These are phyloP conservation scores for Lycocerus yunnanus DNA, from an alignment of 2,888 invertebrate species.

Conservation along the genomic window DNA sequence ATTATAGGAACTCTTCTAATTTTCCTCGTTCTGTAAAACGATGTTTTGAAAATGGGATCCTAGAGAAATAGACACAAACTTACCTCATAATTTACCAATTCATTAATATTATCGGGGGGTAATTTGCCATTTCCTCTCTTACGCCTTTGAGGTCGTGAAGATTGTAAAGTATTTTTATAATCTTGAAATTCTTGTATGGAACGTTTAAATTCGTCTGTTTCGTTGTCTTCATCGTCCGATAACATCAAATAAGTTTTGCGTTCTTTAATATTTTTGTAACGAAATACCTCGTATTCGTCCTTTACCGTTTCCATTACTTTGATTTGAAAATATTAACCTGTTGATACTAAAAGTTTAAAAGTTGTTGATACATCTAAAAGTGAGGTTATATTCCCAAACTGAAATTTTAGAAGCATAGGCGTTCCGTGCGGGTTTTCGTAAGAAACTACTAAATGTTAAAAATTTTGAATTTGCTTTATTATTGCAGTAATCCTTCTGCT, in stretches of 20 bases:
- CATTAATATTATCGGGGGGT: conserved; percentile 36
- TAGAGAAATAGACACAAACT: neutral
- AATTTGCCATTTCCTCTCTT: conserved; percentile 32
- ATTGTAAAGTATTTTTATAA: conserved; percentile 32
- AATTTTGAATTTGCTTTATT: neutral
- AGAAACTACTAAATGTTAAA: neutral
- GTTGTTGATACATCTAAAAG: too few species aligned
- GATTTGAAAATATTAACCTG: neutral
- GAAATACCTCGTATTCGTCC: conserved; percentile 45
- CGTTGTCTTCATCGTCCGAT: conserved; percentile 36
- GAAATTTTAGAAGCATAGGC: neutral
- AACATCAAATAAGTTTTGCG: conserved; percentile 39
- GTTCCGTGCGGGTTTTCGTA: neutral
- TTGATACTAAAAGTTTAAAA: too few species aligned
- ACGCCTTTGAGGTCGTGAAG: conserved; percentile 24
- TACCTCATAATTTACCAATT: neutral
- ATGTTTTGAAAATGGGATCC: neutral
- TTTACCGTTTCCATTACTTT: neutral
- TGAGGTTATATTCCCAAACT: neutral
- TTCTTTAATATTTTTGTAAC: conserved; percentile 48
- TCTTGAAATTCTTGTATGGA: conserved; percentile 25
- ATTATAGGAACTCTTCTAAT: neutral
- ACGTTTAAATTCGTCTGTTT: conserved; percentile 29
- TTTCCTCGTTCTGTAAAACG: neutral
- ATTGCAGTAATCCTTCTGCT: too few species aligned